A percentile compares a stretch with the other conserved stretches of the same genome.
phyloP scores from a whole-genome alignment of 2,888 invertebrate species.

The Ferdinandea cuprea region DNA sequence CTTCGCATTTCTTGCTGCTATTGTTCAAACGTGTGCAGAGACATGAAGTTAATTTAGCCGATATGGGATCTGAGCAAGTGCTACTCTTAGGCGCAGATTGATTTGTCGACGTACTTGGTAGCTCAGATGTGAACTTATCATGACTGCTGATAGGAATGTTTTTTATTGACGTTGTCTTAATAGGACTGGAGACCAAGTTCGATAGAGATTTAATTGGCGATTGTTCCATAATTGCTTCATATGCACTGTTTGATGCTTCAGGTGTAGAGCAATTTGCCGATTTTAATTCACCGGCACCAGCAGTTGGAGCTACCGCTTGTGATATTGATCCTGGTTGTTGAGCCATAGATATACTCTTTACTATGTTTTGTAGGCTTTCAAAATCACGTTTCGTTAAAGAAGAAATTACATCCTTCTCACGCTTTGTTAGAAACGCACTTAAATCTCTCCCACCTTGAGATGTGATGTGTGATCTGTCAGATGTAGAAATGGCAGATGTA shows the following conservation, averaged over 20 bases:
- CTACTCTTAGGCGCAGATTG: slow-evolving; percentile 47
- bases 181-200: slow-evolving; percentile 86
- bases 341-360: slow-evolving; percentile 79
- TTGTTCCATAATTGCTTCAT: slow-evolving; percentile 80
- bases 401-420: slow-evolving; percentile 79
- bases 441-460: slow-evolving; percentile 75
- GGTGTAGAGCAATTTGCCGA: slow-evolving; percentile 50
- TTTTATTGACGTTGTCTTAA: slow-evolving; percentile 81
- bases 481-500: slow-evolving; percentile 61
- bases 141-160: slow-evolving; percentile 78
- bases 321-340: slow-evolving; percentile 38
- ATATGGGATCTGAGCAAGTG: slow-evolving; percentile 80
- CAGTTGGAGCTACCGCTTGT: slow-evolving; percentile 45
- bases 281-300: slow-evolving; percentile 33
- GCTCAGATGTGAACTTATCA: slow-evolving; percentile 55
- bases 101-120: slow-evolving; percentile 39
- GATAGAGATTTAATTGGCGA: slow-evolving; percentile 87
- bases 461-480: slow-evolving; percentile 31
- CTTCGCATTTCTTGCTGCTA: slow-evolving; percentile 73
- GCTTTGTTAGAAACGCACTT: slow-evolving; percentile 79
- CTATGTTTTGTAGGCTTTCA: slow-evolving; percentile 80
- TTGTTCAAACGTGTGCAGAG: slow-evolving; percentile 81
- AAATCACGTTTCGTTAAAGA: slow-evolving; percentile 80
- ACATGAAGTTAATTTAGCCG: slow-evolving; percentile 83
- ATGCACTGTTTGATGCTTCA: slow-evolving; percentile 46